Base-by-base conservation (phyloP, 2,888 invertebrate species). In the Dioctria linearis region DNA sequence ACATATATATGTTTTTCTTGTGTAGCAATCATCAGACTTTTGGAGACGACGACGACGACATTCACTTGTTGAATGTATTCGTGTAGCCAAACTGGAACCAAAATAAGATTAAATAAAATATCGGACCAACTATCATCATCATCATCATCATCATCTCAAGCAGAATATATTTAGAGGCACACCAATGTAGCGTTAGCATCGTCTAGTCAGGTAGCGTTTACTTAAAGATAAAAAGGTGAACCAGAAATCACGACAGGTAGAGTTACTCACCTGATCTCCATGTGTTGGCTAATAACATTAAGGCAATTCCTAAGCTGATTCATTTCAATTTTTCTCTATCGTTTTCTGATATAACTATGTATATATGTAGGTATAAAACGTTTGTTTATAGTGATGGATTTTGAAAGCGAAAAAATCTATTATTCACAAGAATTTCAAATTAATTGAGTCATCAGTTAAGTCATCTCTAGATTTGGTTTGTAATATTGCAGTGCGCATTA, bases 71-170 rank as follows among this genome's bases (percentile, higher is more conserved):
- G 75, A 57, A 59, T 75, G 75, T 75, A 43, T 75, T 75, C 75
- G 75, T 75, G 75, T 59, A 75, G 75, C 75, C 75, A 75, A 75
- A 61, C 75, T 75, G 75, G 75, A 75, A 75, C 61, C 75, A 75
- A 75, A 75, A 71, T 71, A 54, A 51, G 71, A 71, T 54, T 71
- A 71, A 71, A 71, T 54, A 4, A 25, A n/a, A 37, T 25, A 11
- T 4, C 39, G 46, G 5, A 46, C 25, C 6, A 51, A n/a, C 71
- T 51, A 13, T 57, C 40, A 5, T 25, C 25, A 25, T 25, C 13
- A 59, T 9, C 59, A 59, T 13, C 13, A 59, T 75, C 61, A 49
- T 75, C 59, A 59, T 59, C 43, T 3, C 40, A 46, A 11, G 40
- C 75, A 75, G 11, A 59, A 75, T 75, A 75, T 59, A 43, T 40